Conservation (phyloP, 2,888 invertebrate genomes). For the Phengaris alcon region DNA sequence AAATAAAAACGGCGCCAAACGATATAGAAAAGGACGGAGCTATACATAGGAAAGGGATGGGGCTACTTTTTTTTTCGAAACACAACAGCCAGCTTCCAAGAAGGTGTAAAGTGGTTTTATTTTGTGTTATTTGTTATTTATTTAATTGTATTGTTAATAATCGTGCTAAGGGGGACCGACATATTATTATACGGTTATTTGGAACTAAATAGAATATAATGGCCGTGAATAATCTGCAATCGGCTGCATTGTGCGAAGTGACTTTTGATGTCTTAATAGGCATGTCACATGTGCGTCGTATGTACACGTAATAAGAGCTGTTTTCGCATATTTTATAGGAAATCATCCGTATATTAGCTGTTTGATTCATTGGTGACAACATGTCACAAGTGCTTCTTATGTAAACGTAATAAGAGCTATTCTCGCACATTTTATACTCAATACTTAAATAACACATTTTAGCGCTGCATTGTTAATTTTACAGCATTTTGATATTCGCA, state of each 20-base stretch:
- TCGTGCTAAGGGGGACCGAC: constrained; percentile 69
- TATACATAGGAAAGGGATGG: constrained; percentile 48
- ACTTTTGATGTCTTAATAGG: constrained; percentile 69
- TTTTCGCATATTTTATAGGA: no score
- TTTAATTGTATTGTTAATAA: constrained; percentile 79
- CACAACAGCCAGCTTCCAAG: constrained; percentile 73
- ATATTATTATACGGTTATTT: constrained; percentile 79
- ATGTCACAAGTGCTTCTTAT: no score
- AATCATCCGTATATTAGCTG: no score
- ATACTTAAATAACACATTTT: no score
- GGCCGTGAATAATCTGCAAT: constrained; percentile 75
- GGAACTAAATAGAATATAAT: constrained; percentile 79
- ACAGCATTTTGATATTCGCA: constrained; percentile 30
- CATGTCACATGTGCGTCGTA: constrained; percentile 33
- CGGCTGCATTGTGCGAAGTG: constrained; percentile 65
- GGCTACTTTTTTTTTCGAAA: constrained; percentile 54
- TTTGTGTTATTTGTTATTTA: constrained; percentile 73
- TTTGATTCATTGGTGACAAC: no score
- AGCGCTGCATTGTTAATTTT: constrained; percentile 24
- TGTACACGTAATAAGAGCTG: no score
- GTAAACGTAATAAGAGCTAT: no score
- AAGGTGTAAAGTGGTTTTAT: constrained; percentile 77
- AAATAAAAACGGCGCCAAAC: constrained; percentile 48
- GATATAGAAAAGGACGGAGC: constrained; percentile 51
- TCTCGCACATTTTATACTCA: no score